Conservation (phyloP, 1,140 invertebrate genomes). For the Carposina sasakii region DNA sequence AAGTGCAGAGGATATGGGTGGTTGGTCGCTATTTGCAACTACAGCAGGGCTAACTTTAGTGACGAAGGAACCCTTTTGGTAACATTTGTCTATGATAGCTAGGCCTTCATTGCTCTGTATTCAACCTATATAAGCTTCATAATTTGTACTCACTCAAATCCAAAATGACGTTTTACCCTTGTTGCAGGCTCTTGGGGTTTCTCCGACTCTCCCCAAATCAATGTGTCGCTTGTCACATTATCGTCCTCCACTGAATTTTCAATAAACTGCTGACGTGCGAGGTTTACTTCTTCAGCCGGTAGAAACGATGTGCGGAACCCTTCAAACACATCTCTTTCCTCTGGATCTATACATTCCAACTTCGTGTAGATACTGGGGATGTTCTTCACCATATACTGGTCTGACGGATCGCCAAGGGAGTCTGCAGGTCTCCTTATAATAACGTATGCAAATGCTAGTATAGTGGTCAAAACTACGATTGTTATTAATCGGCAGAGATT, state of each 20-base stretch:
- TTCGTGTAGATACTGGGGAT: slow-evolving; percentile 49
- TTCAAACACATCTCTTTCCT: slow-evolving; percentile 60
- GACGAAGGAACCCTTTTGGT: too few relatives aligned
- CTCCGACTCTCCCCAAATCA: slow-evolving; percentile 33
- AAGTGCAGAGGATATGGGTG: too few relatives aligned
- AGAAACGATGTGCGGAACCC: slow-evolving; percentile 61
- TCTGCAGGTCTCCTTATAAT: slow-evolving; percentile 39
- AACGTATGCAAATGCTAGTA: slow-evolving; percentile 35
- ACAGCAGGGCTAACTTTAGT: too few relatives aligned
- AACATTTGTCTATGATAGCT: too few relatives aligned
- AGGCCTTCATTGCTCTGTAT: too few relatives aligned
- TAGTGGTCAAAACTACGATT: slow-evolving; percentile 26
- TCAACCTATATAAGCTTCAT: too few relatives aligned
- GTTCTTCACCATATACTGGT: slow-evolving; percentile 47
- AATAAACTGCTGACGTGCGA: slow-evolving; percentile 23
- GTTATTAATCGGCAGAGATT: slow-evolving; percentile 41
- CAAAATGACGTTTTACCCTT: slow-evolving; percentile 48
- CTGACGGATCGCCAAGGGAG: slow-evolving; percentile 43
- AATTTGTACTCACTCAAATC: too few relatives aligned
- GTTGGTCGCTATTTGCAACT: too few relatives aligned
- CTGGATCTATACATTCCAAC: slow-evolving; percentile 49
- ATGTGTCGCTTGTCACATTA: slow-evolving; percentile 39
- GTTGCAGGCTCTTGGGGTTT: slow-evolving; percentile 21
- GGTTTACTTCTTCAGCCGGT: slow-evolving; percentile 46
- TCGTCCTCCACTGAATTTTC: slow-evolving; percentile 27